These are phyloP conservation scores for Clepsis dumicolana DNA, from an alignment of 2,888 invertebrate genomes.

Conservation along the genomic window DNA sequence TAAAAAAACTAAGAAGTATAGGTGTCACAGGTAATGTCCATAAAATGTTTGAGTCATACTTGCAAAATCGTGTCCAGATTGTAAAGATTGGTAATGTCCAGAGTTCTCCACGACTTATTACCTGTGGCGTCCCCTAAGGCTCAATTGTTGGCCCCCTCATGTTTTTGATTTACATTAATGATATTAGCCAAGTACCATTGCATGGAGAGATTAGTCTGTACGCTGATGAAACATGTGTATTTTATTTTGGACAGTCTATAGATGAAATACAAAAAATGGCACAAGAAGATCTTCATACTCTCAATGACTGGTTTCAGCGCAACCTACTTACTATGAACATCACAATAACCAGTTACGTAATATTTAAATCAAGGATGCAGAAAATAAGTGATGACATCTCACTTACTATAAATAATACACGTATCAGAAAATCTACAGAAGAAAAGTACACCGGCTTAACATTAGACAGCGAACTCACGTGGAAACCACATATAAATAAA, in stretches of 20 bases:
- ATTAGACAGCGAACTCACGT: conserved; percentile 20
- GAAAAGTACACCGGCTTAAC: conserved; percentile 32
- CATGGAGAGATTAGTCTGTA: conserved; percentile 25
- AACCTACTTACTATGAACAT: conserved; percentile 42
- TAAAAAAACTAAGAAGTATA: neutral
- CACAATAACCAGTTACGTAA: conserved; percentile 38
- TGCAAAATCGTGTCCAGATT: neutral
- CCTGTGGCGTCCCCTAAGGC: conserved; percentile 12
- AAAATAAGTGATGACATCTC: conserved; percentile 9
- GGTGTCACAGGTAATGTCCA: neutral
- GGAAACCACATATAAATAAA: no score
- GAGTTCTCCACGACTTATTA: neutral
- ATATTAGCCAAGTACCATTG: conserved; percentile 22
- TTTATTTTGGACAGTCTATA: conserved; percentile 28
- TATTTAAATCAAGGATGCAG: conserved; percentile 45
- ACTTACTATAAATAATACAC: conserved; percentile 27
- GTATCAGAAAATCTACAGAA: neutral
- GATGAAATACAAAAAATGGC: conserved; percentile 29
- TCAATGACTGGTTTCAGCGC: conserved; percentile 41
- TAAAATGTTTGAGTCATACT: neutral
- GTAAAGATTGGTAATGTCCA: neutral
- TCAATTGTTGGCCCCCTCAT: conserved; percentile 31
- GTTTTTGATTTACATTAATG: conserved; percentile 36
- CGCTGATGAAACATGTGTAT: conserved; percentile 36
- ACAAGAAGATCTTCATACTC: conserved; percentile 45